Base-by-base conservation (phyloP, 2,113 vertebrate species). In the Caranx melampygus region DNA sequence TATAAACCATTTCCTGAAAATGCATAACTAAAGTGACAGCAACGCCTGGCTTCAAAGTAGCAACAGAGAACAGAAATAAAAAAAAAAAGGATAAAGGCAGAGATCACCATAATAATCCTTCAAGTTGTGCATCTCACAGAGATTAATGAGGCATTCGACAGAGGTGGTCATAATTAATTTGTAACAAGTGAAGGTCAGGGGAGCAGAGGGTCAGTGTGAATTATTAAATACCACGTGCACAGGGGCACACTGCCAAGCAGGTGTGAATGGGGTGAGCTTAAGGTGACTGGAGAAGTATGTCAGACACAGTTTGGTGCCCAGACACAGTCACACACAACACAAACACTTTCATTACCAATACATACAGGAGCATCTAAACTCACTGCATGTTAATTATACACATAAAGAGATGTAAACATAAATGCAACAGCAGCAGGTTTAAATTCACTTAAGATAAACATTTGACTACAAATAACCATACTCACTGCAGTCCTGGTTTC, bases 121-220 rank as follows among this genome's bases (percentile, higher is more conserved):
- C 47, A 52, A 65, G 59, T 85, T 87, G 59, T 47, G 74, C 47
- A 59, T 79, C 64, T 83, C 47, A 59, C 44, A 77, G 75, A 82
- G 77, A 86, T 75, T 91, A 87, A 90, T 86, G 81, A 89, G 59
- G 60, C 62, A 35, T 51, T 75, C 47, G 7, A 82, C 58, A 44
- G 68, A 85, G 83, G 75, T 82, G 83, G 61, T 91, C 75, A 87
- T 91, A 79, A 92, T 90, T 87, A 83, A 92, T 91, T 88, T 7
- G 69, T 87, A 86, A 81, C 80, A 79, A 91, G 54, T 77, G 81
- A 92, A 94, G 92, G 88, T 91, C 83, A 91, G 70, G 68, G 73
- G 81, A 85, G 85, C 83, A 81, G 77, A 76, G 88, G 91, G 87
- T 91, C 89, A 92, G 57, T 59, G 69, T 93, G 75, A 90, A 91